These are phyloP conservation scores for Cyanoderma ruficeps DNA, from an alignment of 2,113 vertebrate species.

Conservation along the genomic window DNA sequence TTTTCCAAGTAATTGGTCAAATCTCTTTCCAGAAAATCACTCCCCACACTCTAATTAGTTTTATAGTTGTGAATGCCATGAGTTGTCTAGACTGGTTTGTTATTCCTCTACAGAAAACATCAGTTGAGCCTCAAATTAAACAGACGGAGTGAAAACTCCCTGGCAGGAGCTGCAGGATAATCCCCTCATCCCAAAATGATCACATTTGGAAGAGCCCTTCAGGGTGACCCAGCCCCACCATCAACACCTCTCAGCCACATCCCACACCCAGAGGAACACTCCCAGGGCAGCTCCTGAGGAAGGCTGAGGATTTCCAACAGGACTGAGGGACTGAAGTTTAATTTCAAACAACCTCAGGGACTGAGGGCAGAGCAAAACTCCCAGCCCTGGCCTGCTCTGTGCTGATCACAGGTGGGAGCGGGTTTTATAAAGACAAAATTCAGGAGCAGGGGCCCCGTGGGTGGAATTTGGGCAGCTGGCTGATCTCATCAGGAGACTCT, in stretches of 20 bases:
- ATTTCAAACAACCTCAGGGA: neutral
- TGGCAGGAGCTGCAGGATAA: neutral
- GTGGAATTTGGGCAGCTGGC: neutral
- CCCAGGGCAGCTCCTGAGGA: neutral
- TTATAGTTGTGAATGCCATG: neutral
- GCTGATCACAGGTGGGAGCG: neutral
- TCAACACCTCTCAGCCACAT: rapidly evolving
- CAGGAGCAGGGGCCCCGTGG: neutral
- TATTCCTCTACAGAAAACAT: neutral
- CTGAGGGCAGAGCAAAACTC: neutral
- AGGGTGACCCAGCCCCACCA: neutral
- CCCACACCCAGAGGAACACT: neutral
- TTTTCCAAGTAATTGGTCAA: neutral
- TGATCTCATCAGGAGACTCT: neutral
- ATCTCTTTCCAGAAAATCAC: neutral
- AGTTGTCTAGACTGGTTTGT: neutral
- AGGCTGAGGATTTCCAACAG: neutral
- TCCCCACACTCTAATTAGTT: neutral
- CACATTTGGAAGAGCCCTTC: neutral
- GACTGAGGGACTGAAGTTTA: neutral
- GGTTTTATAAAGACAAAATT: neutral
- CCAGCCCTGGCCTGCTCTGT: neutral
- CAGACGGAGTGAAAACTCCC: neutral
- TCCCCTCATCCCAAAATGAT: neutral
- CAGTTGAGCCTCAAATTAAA: neutral